These are phyloP conservation scores for Paramisgurnus dabryanus DNA, from an alignment of 2,113 vertebrate genomes.

Conservation along the genomic window DNA sequence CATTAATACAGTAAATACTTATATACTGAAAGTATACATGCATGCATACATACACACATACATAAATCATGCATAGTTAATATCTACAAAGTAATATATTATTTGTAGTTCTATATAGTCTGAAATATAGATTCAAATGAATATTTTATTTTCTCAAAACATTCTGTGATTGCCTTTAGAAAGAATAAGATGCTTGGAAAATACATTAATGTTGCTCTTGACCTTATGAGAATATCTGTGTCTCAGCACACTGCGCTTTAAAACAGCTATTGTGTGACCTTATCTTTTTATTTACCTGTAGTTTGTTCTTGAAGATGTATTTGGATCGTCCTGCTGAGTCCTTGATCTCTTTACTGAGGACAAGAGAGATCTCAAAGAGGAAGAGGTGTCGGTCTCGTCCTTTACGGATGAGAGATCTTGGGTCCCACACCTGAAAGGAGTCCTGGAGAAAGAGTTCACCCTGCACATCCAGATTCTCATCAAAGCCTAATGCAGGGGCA, in stretches of 20 bases:
- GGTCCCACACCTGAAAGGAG: constrained; percentile 99
- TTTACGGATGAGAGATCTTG: constrained; percentile 96
- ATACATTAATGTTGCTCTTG: too few relatives aligned
- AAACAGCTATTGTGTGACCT: background rate
- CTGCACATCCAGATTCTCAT: constrained; percentile 95
- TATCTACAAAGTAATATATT: too few relatives aligned
- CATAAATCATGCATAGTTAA: too few relatives aligned
- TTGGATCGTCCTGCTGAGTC: constrained; percentile 97
- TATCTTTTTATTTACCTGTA: constrained; percentile 79
- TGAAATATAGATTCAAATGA: too few relatives aligned
- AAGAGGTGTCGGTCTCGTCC: constrained; percentile 96
- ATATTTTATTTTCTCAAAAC: too few relatives aligned
- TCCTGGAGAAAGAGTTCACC: constrained; percentile 98
- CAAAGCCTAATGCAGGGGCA: constrained; percentile 80
- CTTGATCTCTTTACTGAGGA: constrained; percentile 99
- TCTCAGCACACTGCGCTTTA: background rate
- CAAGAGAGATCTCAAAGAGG: constrained; percentile 96
- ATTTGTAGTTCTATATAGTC: too few relatives aligned
- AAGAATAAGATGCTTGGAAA: too few relatives aligned
- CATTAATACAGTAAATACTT: too few relatives aligned
- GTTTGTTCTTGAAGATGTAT: constrained; percentile 98
- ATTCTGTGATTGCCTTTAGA: too few relatives aligned
- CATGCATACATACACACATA: too few relatives aligned
- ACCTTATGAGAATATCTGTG: too few relatives aligned
- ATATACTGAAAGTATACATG: too few relatives aligned